Base-by-base conservation (phyloP, 2,113 vertebrate species). In the Okapia johnstoni region DNA sequence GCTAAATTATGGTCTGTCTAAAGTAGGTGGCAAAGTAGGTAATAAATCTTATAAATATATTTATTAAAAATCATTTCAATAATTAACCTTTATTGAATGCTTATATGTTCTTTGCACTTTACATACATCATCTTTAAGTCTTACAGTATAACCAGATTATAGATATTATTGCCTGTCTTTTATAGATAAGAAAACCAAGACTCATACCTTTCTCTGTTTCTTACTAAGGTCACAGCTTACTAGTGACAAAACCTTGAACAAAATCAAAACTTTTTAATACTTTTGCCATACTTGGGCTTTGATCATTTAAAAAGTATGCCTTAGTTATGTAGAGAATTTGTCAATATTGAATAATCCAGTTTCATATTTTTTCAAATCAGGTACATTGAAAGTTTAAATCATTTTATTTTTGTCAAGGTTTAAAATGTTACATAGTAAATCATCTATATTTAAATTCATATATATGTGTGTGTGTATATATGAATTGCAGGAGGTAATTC, bases 61-160 rank as follows among this genome's bases (percentile, higher is more conserved):
- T 95, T 96, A 91, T 83, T 96, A 79, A 76, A 85, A 95, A 95
- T 81, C 30, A 94, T 81, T 88, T 85, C 92, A 90, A 60, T 86
- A 80, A 94, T 61, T 95, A 91, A 70, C 60, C 73, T 94, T 36
- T 50, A 73, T 83, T 54, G 73, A 90, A 58, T 92, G 46, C 50
- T 21, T 50, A 0, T 43, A 50, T 94, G 11, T 90, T 93, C 36
- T 96, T 90, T 85, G 52, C 79, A 16, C 40, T 90, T 88, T 88
- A 15, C 10, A 52, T 92, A 57, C 10, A 28, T 93, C 83, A 81
- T 87, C 17, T 55, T 77, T 93, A 94, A 90, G 14, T 28, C 26
- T 77, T 81, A 9, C 1, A 46, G 21, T 55, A 19, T 85, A 88
- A 43, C 36, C 30, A 84, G 4, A 33, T 12, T 19, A 3, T 9